Evolutionary conservation across 2,113 vertebrate species (phyloP).

Genomic region (Grammomys surdaster): DNA sequence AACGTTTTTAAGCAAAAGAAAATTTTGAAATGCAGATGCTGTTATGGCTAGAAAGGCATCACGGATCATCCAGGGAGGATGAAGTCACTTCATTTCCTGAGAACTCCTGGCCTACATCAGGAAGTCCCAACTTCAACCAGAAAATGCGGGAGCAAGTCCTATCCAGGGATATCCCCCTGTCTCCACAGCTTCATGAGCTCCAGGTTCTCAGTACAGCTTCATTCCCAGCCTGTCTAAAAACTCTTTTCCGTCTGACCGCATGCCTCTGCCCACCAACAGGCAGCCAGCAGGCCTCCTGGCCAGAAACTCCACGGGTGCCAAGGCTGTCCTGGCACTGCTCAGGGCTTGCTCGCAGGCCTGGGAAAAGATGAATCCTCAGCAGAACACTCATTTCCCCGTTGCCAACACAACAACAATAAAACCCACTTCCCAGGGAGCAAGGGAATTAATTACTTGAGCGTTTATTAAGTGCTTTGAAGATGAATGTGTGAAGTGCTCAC

Average conservation of each 20-base stretch:
- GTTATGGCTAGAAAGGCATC: not conserved
- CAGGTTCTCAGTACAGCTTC: not conserved
- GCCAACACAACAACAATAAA: conserved; percentile 75
- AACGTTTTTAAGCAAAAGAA: not conserved
- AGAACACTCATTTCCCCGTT: not conserved
- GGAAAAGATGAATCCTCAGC: conserved; percentile 44
- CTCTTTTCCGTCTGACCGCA: rapidly evolving
- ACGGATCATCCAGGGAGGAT: no score
- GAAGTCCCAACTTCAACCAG: not conserved
- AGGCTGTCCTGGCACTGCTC: rapidly evolving
- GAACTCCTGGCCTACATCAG: rapidly evolving
- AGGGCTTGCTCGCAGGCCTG: not conserved
- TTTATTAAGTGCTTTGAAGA: conserved; percentile 80
- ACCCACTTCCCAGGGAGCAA: conserved; percentile 66
- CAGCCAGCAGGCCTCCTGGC: not conserved
- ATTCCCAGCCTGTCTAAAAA: not conserved
- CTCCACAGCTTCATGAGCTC: not conserved
- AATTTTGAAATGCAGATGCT: no score
- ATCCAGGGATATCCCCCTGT: not conserved
- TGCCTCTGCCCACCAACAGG: not conserved
- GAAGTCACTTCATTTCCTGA: not conserved
- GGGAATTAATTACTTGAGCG: conserved; percentile 71
- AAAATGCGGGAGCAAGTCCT: not conserved
- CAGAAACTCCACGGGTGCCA: conserved; percentile 13
- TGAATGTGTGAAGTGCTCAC: conserved; percentile 72